Percentiles rank a stretch among this genome's conserved stretches.
Evolutionary conservation across 2,888 invertebrate genomes (phyloP).

Genomic region (Allacma fusca): DNA sequence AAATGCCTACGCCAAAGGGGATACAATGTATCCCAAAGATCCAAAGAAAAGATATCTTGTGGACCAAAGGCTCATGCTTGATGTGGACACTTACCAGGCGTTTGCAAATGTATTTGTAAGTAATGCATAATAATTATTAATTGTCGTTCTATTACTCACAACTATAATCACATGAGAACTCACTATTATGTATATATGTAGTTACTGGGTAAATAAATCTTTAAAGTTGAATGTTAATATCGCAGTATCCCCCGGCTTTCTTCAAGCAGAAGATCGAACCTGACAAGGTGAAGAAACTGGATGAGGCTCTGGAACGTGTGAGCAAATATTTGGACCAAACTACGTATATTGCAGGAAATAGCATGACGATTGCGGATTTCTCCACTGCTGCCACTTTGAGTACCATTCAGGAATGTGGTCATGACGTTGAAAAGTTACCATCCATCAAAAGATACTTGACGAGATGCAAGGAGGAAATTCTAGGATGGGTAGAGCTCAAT

Average conservation of each 20-base stretch:
- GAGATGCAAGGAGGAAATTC: constrained; percentile 69
- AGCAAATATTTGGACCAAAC: constrained; percentile 64
- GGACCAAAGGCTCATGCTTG: constrained; percentile 82
- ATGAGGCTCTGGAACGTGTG: constrained; percentile 65
- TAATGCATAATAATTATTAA: no score
- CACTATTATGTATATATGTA: no score
- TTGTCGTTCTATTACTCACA: no score
- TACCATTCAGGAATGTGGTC: constrained; percentile 65
- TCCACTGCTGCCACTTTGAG: constrained; percentile 66
- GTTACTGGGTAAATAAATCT: no score
- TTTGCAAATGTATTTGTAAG: no score
- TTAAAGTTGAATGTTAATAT: no score
- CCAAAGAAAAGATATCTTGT: constrained; percentile 78
- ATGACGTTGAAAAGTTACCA: constrained; percentile 74
- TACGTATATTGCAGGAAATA: constrained; percentile 64
- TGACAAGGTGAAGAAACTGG: constrained; percentile 62
- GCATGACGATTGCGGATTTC: constrained; percentile 65
- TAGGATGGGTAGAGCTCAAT: constrained; percentile 69
- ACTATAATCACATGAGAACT: no score
- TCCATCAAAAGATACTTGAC: constrained; percentile 74
- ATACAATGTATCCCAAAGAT: constrained; percentile 79
- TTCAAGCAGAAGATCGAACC: constrained; percentile 63
- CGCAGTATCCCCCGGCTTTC: constrained; percentile 53
- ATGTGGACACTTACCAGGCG: constrained; percentile 63
- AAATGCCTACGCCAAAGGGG: constrained; percentile 81